phyloP scores from a whole-genome alignment of 1,140 invertebrate species.

The Chrysomallon squamiferum region DNA sequence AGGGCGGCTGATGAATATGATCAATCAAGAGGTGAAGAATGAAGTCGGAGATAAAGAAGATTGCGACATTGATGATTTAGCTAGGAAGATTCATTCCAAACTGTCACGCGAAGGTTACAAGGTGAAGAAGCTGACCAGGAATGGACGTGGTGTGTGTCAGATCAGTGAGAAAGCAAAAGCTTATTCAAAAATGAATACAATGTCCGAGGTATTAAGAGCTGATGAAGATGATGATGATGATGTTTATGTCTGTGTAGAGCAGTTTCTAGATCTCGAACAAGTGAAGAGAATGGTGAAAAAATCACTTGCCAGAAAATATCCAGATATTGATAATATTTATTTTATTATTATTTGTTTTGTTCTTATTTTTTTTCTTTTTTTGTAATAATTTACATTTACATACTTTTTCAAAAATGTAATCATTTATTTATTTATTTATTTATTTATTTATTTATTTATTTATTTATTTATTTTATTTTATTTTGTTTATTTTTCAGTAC shows the following conservation, averaged over 20 bases:
- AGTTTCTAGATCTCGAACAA: conserved; percentile 5
- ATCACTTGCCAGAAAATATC: background rate
- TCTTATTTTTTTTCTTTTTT: too few species aligned
- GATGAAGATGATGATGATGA: background rate
- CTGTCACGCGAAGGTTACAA: conserved; percentile 27
- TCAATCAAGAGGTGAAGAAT: conserved; percentile 37
- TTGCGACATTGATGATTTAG: conserved; percentile 31
- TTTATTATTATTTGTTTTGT: too few species aligned
- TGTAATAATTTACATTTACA: too few species aligned
- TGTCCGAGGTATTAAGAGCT: background rate
- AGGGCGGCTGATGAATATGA: conserved; percentile 45
- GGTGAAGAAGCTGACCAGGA: conserved; percentile 27
- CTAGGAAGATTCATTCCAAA: conserved; percentile 20
- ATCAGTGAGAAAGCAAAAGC: conserved; percentile 14
- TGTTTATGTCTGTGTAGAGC: conserved; percentile 2
- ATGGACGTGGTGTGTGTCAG: conserved; percentile 14
- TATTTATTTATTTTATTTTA: too few species aligned
- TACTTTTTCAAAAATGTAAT: too few species aligned
- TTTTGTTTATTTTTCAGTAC: too few species aligned
- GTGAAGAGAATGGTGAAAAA: conserved; percentile 22
- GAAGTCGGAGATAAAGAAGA: conserved; percentile 32
- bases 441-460: too few species aligned
- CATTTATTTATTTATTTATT: too few species aligned
- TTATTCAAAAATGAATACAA: conserved; percentile 16
- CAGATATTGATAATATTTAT: too few species aligned